Base-by-base conservation (phyloP, 2,888 invertebrate genomes). In the Andrena fulva region DNA sequence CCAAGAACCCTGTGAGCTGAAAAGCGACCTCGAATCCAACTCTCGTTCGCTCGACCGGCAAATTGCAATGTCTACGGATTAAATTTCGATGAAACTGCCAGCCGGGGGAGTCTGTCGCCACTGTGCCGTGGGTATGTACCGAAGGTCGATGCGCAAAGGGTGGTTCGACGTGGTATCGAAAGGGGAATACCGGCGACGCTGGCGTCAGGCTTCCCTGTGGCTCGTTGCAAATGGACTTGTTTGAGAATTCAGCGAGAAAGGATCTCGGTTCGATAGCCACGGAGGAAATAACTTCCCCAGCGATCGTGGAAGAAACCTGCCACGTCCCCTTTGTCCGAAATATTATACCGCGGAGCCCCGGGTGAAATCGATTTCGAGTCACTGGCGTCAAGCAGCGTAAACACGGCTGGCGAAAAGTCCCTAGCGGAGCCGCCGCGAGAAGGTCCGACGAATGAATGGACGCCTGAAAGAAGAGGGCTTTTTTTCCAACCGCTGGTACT, bases 61-160 rank as follows among this genome's bases (percentile, higher is more conserved):
- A 87, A 86, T 87, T 86, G 83, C 87, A 75, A 70, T 76, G 81
- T 78, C 77, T 87, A 84, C 63, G 85, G 85, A 87, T 86, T 87
- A 87, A 87, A 87, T 87, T 87, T 85, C 78, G 76, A 87, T 70
- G 73, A 76, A 64, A 64, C 67, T 60, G 60, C 62, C 64, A 68
- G 27, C 31, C 29, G 33, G 35, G 16, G 69, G 54, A n/a, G 60
- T 71, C 56, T 16, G 12, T 27, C 27, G 54, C 62, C 20, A 16
- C 42, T 42, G 42, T 42, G 50, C 33, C 33, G 35, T 54, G 6
- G 4, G 48, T 59, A 59, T 24, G 42, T 42, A 42, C 42, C 64
- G 42, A 70, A 66, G 66, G 35, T 70, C 59, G 63, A 71, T 77
- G 52, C 70, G 48, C 63, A 71, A 59, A 67, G 54, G 62, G 56